Percentiles rank a stretch among this genome's conserved stretches.
Conservation (phyloP, 2,797 vertebrate species). For the Loris lydekkerianus region DNA sequence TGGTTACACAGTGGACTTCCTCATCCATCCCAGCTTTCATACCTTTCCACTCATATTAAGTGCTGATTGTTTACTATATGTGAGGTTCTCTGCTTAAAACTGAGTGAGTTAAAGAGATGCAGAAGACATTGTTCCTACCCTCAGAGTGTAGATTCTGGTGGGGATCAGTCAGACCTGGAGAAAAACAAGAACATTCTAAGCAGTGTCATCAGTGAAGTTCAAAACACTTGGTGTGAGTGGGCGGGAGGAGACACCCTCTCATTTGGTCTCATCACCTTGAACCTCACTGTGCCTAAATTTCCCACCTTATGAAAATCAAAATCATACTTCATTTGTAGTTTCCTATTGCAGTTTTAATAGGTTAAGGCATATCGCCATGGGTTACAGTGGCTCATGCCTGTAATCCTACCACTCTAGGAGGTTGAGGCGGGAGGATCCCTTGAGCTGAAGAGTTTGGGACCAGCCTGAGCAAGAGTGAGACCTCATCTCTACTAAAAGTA, state of each 20-base stretch:
- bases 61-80: neutral
- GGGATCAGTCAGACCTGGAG: neutral
- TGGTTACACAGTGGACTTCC: fast-evolving
- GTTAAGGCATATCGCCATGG: neutral
- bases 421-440: too few species aligned
- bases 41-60: neutral
- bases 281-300: neutral
- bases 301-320: neutral
- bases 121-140: neutral
- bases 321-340: neutral
- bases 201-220: neutral
- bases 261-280: neutral
- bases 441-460: too few species aligned
- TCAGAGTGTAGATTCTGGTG: neutral
- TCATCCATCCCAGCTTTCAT: neutral
- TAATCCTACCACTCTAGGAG: too few species aligned
- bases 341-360: neutral
- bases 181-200: neutral
- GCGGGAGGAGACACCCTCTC: fast-evolving
- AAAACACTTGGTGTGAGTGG: neutral
- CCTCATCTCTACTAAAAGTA: too few species aligned
- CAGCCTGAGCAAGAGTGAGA: too few species aligned
- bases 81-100: neutral
- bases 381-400: too few species aligned
- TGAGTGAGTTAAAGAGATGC: neutral